phyloP scores from a whole-genome alignment of 2,888 invertebrate species.

The Stenolophus ochropezus region DNA sequence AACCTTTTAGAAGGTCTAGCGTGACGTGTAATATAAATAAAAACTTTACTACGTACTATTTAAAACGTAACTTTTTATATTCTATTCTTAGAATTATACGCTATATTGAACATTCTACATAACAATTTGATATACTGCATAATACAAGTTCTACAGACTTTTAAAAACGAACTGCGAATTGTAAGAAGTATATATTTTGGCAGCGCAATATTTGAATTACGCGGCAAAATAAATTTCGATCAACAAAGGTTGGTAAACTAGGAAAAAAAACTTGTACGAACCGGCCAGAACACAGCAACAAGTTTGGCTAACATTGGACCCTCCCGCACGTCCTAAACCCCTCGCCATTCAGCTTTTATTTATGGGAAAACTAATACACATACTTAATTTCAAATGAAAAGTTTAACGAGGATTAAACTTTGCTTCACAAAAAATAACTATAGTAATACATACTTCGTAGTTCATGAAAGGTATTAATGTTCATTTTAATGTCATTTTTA shows the following conservation, averaged over 20 bases:
- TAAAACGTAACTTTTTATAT: neutral
- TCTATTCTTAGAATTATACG: neutral
- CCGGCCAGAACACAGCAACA: constrained; percentile 55
- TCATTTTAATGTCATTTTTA: constrained; percentile 55
- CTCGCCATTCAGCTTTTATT: neutral
- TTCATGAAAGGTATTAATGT: constrained; percentile 39
- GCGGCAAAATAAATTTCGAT: constrained; percentile 52
- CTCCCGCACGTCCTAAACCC: constrained; percentile 1
- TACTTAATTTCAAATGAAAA: neutral
- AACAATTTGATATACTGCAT: neutral
- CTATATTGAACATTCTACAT: neutral
- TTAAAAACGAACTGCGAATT: neutral
- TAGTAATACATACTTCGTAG: neutral
- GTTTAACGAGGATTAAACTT: neutral
- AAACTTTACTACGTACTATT: constrained; percentile 41
- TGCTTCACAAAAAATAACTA: neutral
- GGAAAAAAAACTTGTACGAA: constrained; percentile 47
- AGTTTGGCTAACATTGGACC: constrained; percentile 19
- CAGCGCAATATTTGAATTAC: constrained; percentile 42
- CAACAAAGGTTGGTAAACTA: constrained; percentile 48
- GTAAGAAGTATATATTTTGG: neutral
- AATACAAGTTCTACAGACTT: neutral
- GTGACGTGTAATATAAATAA: constrained; percentile 43
- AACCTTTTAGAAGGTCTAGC: constrained; percentile 50
- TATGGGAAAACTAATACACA: constrained; percentile 24